phyloP scores from a whole-genome alignment of 92 coral and sea anemone genomes.

The Actinostola sp. region DNA sequence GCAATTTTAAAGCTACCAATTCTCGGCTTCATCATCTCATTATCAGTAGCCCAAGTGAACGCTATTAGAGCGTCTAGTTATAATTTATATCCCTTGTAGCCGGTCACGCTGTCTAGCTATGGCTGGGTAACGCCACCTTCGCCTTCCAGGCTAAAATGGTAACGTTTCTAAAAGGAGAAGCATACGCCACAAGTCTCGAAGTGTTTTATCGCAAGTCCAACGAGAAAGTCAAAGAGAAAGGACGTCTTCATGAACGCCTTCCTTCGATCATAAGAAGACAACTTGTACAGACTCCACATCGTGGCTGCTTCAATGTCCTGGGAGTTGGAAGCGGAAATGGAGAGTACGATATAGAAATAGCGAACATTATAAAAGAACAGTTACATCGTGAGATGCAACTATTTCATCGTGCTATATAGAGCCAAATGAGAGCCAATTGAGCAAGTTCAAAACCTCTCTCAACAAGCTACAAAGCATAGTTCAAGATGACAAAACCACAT shows the following conservation, averaged over 20 bases:
- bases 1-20: too few species aligned
- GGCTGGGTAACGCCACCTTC: too few species aligned
- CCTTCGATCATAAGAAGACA: not conserved
- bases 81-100: too few species aligned
- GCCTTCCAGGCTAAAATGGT: too few species aligned
- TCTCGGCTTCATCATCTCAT: too few species aligned
- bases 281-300: not conserved
- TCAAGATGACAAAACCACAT: constrained; percentile 20
- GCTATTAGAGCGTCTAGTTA: too few species aligned
- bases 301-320: constrained; percentile 12
- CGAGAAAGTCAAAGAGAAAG: not conserved
- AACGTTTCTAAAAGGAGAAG: not conserved
- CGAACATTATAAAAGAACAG: constrained; percentile 15
- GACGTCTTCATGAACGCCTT: not conserved
- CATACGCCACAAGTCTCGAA: not conserved
- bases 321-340: constrained; percentile 33
- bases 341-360: constrained; percentile 14
- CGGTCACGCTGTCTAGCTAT: too few species aligned
- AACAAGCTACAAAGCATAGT: constrained; percentile 1
- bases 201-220: not conserved
- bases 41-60: too few species aligned
- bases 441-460: not conserved
- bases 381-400: not conserved
- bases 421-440: constrained; percentile 18
- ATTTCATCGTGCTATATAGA: constrained; percentile 6